These are phyloP conservation scores for Peucedramus taeniatus DNA, from an alignment of 2,113 vertebrate genomes.

Conservation along the genomic window DNA sequence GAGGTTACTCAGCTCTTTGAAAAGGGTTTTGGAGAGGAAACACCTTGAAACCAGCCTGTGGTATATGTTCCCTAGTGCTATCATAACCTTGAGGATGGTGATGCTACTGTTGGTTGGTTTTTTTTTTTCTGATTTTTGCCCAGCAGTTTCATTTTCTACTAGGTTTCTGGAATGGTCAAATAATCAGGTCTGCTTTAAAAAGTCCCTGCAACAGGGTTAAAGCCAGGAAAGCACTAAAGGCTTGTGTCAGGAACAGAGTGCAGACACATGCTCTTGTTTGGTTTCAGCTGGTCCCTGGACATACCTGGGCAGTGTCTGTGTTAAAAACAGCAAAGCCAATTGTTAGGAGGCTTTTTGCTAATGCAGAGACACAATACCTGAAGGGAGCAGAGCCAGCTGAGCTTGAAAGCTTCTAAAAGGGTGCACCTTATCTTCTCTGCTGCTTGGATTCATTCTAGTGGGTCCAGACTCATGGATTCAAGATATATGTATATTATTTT, in stretches of 20 bases:
- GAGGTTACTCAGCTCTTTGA: slow-evolving; percentile 18
- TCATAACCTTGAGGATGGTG: neutral
- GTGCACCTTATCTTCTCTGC: neutral
- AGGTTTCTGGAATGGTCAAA: neutral
- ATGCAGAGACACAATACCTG: neutral
- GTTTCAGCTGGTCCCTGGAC: neutral
- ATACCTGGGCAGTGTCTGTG: neutral
- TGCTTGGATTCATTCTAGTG: neutral
- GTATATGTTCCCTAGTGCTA: neutral
- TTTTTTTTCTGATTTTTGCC: neutral
- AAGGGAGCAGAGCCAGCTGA: neutral
- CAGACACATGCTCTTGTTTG: neutral
- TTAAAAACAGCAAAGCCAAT: neutral
- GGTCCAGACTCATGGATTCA: neutral
- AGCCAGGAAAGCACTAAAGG: neutral
- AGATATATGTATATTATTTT: neutral
- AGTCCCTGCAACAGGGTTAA: neutral
- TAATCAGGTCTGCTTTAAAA: neutral
- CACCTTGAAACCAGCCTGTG: neutral
- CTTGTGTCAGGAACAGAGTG: neutral
- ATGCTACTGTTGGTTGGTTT: neutral
- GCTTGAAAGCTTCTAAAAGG: neutral
- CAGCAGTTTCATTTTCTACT: neutral
- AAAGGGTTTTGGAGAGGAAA: slow-evolving; percentile 25
- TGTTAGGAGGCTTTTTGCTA: neutral